phyloP scores from a whole-genome alignment of 2,888 invertebrate species.

The Sycophila texana region DNA sequence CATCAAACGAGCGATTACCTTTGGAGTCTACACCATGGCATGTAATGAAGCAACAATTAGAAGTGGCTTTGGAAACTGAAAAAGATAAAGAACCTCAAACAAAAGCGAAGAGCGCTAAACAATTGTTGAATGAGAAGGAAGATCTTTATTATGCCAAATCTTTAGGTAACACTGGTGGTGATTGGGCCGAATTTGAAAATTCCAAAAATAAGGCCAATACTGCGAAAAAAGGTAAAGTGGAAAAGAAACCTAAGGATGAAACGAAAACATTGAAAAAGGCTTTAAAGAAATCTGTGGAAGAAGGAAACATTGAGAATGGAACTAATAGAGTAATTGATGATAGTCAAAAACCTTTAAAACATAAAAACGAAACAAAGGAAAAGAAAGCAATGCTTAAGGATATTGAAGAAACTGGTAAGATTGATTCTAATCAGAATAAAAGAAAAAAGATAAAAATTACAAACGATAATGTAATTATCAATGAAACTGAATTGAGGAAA shows the following conservation, averaged over 20 bases:
- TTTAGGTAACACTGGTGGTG: constrained; percentile 61
- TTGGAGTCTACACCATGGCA: constrained; percentile 86
- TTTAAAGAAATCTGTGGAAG: constrained; percentile 4
- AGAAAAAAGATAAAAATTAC: neutral
- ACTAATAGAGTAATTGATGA: neutral
- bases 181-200: constrained; percentile 72
- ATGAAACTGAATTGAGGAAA: neutral
- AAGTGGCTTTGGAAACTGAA: constrained; percentile 64
- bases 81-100: constrained; percentile 51
- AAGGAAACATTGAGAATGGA: neutral
- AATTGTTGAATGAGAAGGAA: constrained; percentile 76
- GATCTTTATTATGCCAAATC: constrained; percentile 60
- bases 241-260: constrained; percentile 40
- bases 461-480: neutral
- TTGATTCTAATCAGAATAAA: too few relatives aligned
- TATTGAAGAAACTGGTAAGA: too few relatives aligned
- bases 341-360: neutral
- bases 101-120: constrained; percentile 66
- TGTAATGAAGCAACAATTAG: constrained; percentile 82
- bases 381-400: neutral
- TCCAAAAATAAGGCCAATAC: constrained; percentile 15
- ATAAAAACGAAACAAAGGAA: constrained; percentile 4
- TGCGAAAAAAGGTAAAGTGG: constrained; percentile 39
- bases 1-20: constrained; percentile 83
- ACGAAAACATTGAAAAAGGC: constrained; percentile 42